Evolutionary conservation across 64 coral and sea anemone species (phyloP), one percentile per base, ranked within the genome.

Genomic region (Dendronephthya gigantea): DNA sequence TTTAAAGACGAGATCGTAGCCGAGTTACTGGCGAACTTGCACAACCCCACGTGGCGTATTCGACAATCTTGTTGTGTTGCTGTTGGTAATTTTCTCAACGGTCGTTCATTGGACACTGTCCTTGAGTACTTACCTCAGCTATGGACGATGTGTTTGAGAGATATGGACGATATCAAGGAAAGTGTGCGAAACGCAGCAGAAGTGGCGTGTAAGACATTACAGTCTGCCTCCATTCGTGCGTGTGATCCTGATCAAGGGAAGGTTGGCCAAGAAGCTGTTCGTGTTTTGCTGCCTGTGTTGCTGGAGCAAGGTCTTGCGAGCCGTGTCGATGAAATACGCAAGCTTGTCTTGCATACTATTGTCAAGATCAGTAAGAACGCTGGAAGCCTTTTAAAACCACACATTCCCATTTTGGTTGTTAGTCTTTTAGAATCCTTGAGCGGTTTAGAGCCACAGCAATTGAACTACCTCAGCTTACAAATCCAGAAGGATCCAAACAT

Each of bases 351-450:
- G 13, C 72, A 79, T 36, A 98, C 95, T 5, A 93, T 98, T 87
- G 83, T 98, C 45, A 98, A 98, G 83, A 98, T 98, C 52, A 92
- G 92, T 86, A 98, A 98, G 74, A 98, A 98, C 83, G 95, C 95
- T 35, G 95, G 92, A 38, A 82, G 84, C 6, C 85, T 98, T 22
- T 48, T 98, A 19, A 98, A 98, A 82, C 95, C 95, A 68, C 92
- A 98, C 74, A 98, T 98, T 35, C 87, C 95, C 15, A 55, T 93
- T 28, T 40, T 98, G n/a, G 87, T 98, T 1, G 83, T 92, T 37
- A 89, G 92, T 9, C 88, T 98, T 34, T 82, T 98, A 45, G 91
- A 98, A 55, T 98, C 95, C 32, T 84, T 98, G 6, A 98, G 95
- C 84, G 90, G 89, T 33, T 88, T 98, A 8, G 95, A 98, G 81